Evolutionary conservation across 2,797 vertebrate species (phyloP), one percentile per base, ranked within the genome.

Genomic region (Acipenser oxyrinchus): DNA sequence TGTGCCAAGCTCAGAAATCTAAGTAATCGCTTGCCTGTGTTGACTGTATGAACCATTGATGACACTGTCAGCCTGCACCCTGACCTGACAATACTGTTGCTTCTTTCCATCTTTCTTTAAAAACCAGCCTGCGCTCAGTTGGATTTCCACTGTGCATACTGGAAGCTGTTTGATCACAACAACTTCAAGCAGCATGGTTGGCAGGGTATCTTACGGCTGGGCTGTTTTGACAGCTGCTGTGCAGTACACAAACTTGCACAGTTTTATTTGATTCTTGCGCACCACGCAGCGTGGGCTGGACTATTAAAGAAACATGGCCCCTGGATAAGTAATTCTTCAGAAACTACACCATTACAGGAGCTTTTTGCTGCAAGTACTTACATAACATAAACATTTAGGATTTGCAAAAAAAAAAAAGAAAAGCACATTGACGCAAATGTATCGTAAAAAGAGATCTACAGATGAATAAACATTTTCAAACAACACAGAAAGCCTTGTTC

Each of bases 91-190:
- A 48, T 15, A 12, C 51, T 62, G 74, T 67, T 15, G 57, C 65
- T 66, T 71, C 49, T 9, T 75, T 66, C 72, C 53, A 78, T 76
- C 79, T 71, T n/a, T 10, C 6, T 55, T 68, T 69, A 77, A 63
- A n/a, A 70, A 53, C 63, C 71, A 49, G 8, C 49, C 10, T 50
- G 48, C n/a, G n/a, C 69, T 49, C 52, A 8, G 13, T n/a, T 71
- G 77, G 71, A 66, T 77, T 76, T 69, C 66, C 71, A 52, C n/a
- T 59, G 70, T 70, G 76, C 63, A 73, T 59, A 64, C 62, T 66
- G 3, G 0, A 70, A 74, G 76, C 52, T 71, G 78, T 83, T 81
- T 83, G 78, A 84, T 82, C 81, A 79, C 65, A 71, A 53, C 62
- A 66, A 71, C 70, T 79, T 68, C 73, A 71, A 79, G 66, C 10